These are phyloP conservation scores for Drosophila fulvimacula DNA, from an alignment of 2,888 invertebrate genomes.

Conservation along the genomic window DNA sequence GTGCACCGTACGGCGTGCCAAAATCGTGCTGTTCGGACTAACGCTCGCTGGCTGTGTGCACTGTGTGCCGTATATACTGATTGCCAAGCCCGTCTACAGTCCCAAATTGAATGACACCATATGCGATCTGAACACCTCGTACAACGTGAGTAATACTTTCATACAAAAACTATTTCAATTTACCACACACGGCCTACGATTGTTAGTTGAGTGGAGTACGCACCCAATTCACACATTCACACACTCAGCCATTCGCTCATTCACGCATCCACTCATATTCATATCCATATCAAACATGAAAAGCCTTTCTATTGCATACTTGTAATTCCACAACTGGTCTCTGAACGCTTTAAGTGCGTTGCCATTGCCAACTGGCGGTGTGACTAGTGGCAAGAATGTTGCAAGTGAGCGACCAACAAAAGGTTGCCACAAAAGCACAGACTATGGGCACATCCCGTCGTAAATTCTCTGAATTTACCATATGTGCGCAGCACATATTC, in stretches of 20 bases:
- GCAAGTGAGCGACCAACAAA: constrained; percentile 32
- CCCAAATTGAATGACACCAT: constrained; percentile 74
- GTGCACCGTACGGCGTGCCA: constrained; percentile 90
- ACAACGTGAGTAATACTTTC: constrained; percentile 78
- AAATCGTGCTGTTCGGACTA: constrained; percentile 86
- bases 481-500: constrained; percentile 11
- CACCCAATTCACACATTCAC: not conserved
- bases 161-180: not conserved
- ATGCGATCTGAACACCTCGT: constrained; percentile 83
- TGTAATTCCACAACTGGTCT: constrained; percentile 39
- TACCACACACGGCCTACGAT: constrained; percentile 15
- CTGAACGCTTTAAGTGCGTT: constrained; percentile 46
- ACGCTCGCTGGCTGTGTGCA: constrained; percentile 86
- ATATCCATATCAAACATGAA: constrained; percentile 12
- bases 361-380: constrained; percentile 41
- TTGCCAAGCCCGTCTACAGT: constrained; percentile 84
- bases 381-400: constrained; percentile 8
- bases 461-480: constrained; percentile 19
- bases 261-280: not conserved
- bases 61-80: constrained; percentile 88
- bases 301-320: constrained; percentile 35
- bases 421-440: constrained; percentile 29
- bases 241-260: not conserved
- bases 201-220: not conserved
- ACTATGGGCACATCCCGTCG: constrained; percentile 13